These are phyloP conservation scores for Epizoanthus rinbou DNA, from an alignment of 92 coral and sea anemone species.

Conservation along the genomic window DNA sequence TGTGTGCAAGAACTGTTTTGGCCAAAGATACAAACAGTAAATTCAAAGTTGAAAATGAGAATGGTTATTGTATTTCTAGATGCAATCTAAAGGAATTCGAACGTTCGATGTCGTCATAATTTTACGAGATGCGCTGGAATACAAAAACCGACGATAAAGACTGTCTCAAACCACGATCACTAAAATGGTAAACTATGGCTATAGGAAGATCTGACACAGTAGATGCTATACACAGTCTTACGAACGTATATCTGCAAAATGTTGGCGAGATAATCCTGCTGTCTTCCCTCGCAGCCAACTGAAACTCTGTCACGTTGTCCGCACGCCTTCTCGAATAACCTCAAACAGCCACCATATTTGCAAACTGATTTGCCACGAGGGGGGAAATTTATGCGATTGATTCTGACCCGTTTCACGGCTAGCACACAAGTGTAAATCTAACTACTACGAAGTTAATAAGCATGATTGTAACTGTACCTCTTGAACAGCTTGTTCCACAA, in stretches of 20 bases:
- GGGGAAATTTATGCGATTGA: conserved; percentile 11
- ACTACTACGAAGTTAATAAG: background rate
- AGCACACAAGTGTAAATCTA: conserved; percentile 29
- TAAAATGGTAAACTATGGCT: conserved; percentile 10
- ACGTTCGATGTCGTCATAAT: conserved; percentile 64
- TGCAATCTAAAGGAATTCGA: conserved; percentile 87
- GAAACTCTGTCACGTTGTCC: conserved; percentile 81
- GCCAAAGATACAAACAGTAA: conserved; percentile 24
- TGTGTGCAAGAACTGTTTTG: background rate
- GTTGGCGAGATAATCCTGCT: background rate
- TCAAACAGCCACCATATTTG: conserved; percentile 47
- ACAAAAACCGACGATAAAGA: conserved; percentile 87
- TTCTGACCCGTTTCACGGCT: conserved; percentile 22
- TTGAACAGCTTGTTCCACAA: conserved; percentile 59
- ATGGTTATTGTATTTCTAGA: background rate
- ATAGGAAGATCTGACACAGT: background rate
- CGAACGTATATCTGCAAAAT: conserved; percentile 17
- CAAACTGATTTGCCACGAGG: conserved; percentile 44
- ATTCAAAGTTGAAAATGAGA: conserved; percentile 11
- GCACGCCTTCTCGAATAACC: conserved; percentile 86
- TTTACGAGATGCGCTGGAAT: conserved; percentile 57
- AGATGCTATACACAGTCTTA: background rate
- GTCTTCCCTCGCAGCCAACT: conserved; percentile 31
- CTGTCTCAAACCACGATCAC: conserved; percentile 48
- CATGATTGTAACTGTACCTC: conserved; percentile 14